Evolutionary conservation across 2,797 vertebrate genomes (phyloP).

Genomic region (Chanos chanos): DNA sequence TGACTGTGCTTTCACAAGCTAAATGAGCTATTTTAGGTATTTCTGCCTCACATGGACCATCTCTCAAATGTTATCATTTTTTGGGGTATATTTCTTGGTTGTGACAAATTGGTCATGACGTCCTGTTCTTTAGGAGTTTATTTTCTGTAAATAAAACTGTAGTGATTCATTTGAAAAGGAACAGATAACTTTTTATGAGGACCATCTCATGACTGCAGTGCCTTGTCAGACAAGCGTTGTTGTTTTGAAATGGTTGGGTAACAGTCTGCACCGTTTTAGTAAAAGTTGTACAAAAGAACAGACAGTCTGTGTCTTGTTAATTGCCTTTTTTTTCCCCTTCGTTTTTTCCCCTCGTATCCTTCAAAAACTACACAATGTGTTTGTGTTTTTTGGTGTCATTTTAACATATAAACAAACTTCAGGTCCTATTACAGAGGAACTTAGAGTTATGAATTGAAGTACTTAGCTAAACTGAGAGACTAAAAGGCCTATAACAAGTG

Average conservation of each 20-base stretch:
- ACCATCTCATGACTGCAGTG: conserved; percentile 56
- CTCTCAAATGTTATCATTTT: conserved; percentile 6
- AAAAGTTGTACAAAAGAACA: conserved; percentile 57
- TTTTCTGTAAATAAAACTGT: conserved; percentile 53
- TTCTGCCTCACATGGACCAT: conserved; percentile 34
- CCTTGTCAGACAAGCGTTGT: conserved; percentile 56
- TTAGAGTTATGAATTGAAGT: too few relatives aligned
- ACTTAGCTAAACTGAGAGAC: not conserved
- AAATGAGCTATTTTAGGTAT: conserved; percentile 20
- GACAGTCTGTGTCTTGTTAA: not conserved
- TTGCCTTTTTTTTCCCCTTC: conserved; percentile 15
- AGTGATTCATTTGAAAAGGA: conserved; percentile 35
- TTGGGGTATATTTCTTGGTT: conserved; percentile 19
- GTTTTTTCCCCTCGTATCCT: not conserved
- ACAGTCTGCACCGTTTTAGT: conserved; percentile 59
- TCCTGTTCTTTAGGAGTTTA: conserved; percentile 22
- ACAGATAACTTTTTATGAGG: conserved; percentile 35
- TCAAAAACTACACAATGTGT: not conserved
- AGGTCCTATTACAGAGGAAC: too few relatives aligned
- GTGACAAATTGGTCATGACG: conserved; percentile 22
- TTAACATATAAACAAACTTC: too few relatives aligned
- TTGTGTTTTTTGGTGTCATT: too few relatives aligned
- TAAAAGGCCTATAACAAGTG: not conserved
- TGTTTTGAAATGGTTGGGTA: conserved; percentile 55
- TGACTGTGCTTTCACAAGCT: conserved; percentile 29